Base-by-base conservation (phyloP, 1,140 invertebrate genomes). In the Orchesella cincta region DNA sequence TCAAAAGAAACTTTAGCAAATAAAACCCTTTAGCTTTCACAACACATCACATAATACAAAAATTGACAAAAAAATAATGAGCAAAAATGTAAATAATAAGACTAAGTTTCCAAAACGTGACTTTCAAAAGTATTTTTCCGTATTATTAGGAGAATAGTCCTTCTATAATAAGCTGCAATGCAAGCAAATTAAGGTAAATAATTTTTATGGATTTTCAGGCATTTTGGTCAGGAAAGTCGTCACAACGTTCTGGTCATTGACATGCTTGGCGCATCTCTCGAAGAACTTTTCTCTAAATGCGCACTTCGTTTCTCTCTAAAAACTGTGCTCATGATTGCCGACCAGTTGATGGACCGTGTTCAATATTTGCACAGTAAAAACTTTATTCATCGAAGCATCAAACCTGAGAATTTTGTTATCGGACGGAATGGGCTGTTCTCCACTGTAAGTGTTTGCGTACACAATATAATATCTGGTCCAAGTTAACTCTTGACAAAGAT, bases 361-460 rank as follows among this genome's bases (percentile, higher is more conserved):
- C 88, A 90, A 82, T 90, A 88, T 83, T 88, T 91, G 74, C 90
- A 91, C 84, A 88, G 86, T 75, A 89, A 89, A 82, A 89, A 89
- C 80, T 91, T 90, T 83, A 90, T 91, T 76, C 90, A 91, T 83
- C 85, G 90, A 36, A 83, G 84, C 74, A 88, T 89, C 84, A 88
- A 89, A 54, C 89, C 89, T 35, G 90, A 91, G 83, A 91, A 91
- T 84, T 92, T 91, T 85, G 85, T 91, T 52, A 91, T 91, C 90
- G 79, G 72, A 67, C 62, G 26, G 28, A 67, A 67, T n/a, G 62
- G 62, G n/a, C 26, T 31, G 8, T 3, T 12, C 62, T 67, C 62
- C 8, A 67, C 62, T 26, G 62, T 67, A 57, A 57, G 18, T 46
- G 39, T 46, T 46, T 46, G 18, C 18, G 39, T 46, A 46, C 39